Conservation (phyloP, 2,888 invertebrate species). For the Parnassius smintheus region DNA sequence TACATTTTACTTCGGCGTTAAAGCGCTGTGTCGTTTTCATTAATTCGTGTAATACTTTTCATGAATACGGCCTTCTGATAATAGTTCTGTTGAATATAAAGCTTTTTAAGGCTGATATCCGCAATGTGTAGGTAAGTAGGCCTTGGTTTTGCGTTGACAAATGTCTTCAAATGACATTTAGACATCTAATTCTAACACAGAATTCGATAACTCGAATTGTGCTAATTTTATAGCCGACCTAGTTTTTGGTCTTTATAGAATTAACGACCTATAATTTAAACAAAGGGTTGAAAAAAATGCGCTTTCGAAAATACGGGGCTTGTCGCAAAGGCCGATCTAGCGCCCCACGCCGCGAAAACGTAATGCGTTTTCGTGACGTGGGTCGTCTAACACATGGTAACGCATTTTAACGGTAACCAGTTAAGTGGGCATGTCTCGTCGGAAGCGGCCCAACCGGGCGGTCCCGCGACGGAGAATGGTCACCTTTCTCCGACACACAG, state of each 20-base stretch:
- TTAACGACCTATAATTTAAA: too few species aligned
- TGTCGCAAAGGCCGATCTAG: background rate
- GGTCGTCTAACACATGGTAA: slow-evolving; percentile 18
- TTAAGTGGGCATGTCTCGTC: slow-evolving; percentile 52
- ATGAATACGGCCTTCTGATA: too few species aligned
- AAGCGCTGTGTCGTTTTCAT: slow-evolving; percentile 41
- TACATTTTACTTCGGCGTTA: slow-evolving; percentile 51
- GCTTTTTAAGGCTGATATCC: too few species aligned
- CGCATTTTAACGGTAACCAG: slow-evolving; percentile 50
- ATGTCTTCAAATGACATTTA: too few species aligned
- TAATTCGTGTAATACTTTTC: slow-evolving; percentile 28
- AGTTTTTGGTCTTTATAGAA: too few species aligned
- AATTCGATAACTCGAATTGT: background rate
- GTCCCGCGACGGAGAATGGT: slow-evolving; percentile 71
- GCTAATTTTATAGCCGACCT: background rate
- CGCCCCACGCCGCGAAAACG: slow-evolving; percentile 1
- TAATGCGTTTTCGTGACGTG: too few species aligned
- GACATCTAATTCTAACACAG: background rate
- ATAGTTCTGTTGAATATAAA: too few species aligned
- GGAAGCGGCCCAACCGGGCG: slow-evolving; percentile 54
- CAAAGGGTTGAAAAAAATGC: too few species aligned
- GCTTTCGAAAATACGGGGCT: too few species aligned
- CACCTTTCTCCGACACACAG: slow-evolving; percentile 80
- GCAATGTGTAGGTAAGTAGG: too few species aligned
- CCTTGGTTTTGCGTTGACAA: too few species aligned